phyloP scores from a whole-genome alignment of 53 echinoderm and acorn worm genomes.

The Luidia sarsii region DNA sequence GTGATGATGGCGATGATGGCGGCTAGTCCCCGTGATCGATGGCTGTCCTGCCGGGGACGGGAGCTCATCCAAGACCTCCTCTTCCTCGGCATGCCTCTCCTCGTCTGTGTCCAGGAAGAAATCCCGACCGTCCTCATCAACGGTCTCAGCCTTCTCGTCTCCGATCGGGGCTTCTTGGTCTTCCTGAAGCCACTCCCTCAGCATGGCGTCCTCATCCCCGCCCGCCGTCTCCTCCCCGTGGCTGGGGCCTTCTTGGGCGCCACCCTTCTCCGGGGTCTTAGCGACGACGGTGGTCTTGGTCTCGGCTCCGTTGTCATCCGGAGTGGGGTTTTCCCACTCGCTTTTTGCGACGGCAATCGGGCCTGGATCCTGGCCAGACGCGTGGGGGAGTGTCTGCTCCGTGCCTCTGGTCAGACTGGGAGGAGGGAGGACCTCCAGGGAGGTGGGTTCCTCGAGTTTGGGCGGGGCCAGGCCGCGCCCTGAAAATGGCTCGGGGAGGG shows the following conservation, averaged over 20 bases:
- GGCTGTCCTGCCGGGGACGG: background rate
- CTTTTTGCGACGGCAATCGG: no score
- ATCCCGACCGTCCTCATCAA: background rate
- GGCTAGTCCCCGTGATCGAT: background rate
- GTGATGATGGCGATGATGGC: slow-evolving; percentile 1
- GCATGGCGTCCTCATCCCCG: background rate
- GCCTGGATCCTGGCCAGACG: no score
- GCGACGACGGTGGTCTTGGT: no score
- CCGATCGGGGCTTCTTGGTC: background rate
- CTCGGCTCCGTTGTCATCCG: no score
- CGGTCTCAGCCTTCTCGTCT: background rate
- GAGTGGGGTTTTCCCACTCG: no score
- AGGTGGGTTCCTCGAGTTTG: background rate
- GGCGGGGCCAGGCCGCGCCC: background rate
- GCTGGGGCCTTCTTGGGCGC: background rate
- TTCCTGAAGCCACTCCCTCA: background rate
- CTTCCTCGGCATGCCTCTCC: background rate
- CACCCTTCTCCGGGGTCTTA: background rate
- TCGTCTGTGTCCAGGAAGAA: slow-evolving; percentile 1
- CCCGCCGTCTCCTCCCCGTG: background rate
- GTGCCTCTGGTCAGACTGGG: background rate
- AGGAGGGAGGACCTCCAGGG: background rate
- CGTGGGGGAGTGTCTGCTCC: no score
- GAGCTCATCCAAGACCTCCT: slow-evolving; percentile 1
- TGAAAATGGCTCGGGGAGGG: background rate